Conservation (phyloP, 2,797 vertebrate genomes). For the Spinus olivaceus region DNA sequence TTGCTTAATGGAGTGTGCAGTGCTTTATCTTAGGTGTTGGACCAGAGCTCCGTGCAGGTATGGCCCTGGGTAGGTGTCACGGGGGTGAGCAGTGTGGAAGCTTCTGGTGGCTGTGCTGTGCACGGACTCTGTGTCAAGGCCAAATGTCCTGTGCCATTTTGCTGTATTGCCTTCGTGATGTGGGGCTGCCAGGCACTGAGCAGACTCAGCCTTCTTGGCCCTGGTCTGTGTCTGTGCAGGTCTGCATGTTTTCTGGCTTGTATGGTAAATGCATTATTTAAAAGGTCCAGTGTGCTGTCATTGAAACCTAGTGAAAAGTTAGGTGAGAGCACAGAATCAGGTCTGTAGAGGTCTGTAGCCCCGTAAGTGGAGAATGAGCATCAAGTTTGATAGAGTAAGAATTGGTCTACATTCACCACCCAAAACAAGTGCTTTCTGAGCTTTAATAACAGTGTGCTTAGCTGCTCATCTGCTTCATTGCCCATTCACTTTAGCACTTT, state of each 20-base stretch:
- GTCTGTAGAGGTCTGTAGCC: not conserved
- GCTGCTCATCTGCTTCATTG: not conserved
- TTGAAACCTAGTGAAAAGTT: not conserved
- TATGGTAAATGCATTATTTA: not conserved
- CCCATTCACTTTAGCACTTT: not conserved
- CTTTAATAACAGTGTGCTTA: not conserved
- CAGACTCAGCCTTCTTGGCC: not conserved
- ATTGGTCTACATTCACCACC: not conserved
- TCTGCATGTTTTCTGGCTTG: not conserved
- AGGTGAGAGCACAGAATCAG: not conserved
- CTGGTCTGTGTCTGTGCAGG: not conserved
- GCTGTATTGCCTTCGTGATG: not conserved
- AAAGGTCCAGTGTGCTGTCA: not conserved
- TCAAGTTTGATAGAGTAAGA: not conserved
- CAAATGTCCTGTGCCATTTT: not conserved
- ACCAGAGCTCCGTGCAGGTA: not conserved
- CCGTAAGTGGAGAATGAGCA: not conserved
- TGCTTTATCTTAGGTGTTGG: not conserved
- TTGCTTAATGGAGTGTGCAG: not conserved
- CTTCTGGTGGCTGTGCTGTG: not conserved
- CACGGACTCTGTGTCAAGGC: not conserved
- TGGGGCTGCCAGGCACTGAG: not conserved
- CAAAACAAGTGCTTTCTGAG: not conserved
- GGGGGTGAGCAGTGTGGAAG: not conserved
- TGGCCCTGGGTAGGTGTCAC: not conserved